Evolutionary conservation across 2,888 invertebrate species (phyloP).

Genomic region (Tuberolachnus salignus): DNA sequence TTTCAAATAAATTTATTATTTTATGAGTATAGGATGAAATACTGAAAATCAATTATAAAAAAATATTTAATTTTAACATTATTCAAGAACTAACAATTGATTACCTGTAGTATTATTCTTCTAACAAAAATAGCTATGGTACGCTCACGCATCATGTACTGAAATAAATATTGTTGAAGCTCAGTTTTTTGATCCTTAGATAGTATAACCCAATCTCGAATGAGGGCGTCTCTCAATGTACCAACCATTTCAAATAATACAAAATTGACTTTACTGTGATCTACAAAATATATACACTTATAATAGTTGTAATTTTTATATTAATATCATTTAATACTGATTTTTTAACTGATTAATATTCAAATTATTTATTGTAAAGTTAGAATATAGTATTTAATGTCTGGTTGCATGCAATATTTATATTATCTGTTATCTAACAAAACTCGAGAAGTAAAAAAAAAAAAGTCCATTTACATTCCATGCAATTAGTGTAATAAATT

Average conservation of each 20-base stretch:
- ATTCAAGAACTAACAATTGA: constrained; percentile 1
- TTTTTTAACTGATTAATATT: no score
- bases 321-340: no score
- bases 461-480: no score
- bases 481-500: no score
- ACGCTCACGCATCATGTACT: constrained; percentile 74
- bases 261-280: constrained; percentile 75
- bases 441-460: no score
- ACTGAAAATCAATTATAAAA: not conserved
- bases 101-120: constrained; percentile 74
- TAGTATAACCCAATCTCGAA: constrained; percentile 82
- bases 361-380: no score
- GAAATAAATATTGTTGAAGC: constrained; percentile 77
- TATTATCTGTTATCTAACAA: no score
- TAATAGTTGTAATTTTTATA: no score
- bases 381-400: no score
- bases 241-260: constrained; percentile 87
- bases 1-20: not conserved
- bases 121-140: constrained; percentile 77
- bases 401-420: no score
- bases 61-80: constrained; percentile 15
- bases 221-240: constrained; percentile 78
- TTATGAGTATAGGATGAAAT: no score
- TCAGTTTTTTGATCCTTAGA: constrained; percentile 73
- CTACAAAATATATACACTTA: constrained; percentile 61